Percentiles rank a stretch among this genome's conserved stretches.
Evolutionary conservation across 2,113 vertebrate genomes (phyloP).

Genomic region (Ascaphus truei): DNA sequence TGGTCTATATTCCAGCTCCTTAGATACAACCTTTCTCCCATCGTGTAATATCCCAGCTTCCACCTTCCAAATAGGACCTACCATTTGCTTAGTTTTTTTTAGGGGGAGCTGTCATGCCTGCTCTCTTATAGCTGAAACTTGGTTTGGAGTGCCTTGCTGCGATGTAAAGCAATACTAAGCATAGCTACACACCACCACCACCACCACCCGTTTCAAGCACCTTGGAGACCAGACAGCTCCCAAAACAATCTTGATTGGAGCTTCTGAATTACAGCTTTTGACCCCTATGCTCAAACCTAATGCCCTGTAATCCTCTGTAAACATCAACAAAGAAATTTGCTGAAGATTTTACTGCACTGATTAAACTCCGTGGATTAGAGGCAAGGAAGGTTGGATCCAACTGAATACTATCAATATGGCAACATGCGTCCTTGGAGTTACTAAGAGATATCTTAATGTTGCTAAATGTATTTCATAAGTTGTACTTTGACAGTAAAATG

Average conservation of each 20-base stretch:
- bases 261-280: background rate
- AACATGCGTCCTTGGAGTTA: too few relatives aligned
- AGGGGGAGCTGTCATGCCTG: background rate
- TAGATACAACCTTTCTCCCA: background rate
- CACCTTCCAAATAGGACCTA: background rate
- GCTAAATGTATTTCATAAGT: too few relatives aligned
- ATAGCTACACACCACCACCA: background rate
- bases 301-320: constrained; percentile 16
- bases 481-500: too few relatives aligned
- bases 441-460: too few relatives aligned
- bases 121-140: background rate
- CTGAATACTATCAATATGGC: too few relatives aligned
- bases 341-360: constrained; percentile 7
- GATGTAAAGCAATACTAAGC: background rate
- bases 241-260: background rate
- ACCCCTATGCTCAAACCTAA: constrained; percentile 20
- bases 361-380: background rate
- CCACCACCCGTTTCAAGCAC: background rate
- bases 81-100: background rate
- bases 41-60: background rate
- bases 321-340: constrained; percentile 22
- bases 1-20: too few relatives aligned
- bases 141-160: background rate
- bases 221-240: background rate
- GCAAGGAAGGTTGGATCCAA: background rate